Conservation (phyloP, 2,888 invertebrate species). For the Drosophila neotestacea region DNA sequence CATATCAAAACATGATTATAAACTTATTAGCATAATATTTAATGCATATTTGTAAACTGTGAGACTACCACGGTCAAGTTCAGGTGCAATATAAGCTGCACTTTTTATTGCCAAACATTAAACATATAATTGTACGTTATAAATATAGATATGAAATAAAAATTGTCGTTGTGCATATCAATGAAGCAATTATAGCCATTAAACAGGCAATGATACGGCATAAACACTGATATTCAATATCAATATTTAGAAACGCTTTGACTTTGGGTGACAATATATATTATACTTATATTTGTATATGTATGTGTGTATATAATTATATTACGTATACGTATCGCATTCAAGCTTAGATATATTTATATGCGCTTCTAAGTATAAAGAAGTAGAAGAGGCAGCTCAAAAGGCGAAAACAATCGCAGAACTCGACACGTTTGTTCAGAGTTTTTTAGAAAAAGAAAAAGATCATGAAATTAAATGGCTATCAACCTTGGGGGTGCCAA, state of each 20-base stretch:
- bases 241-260: constrained; percentile 29
- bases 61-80: constrained; percentile 30
- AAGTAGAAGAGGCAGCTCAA: constrained; percentile 39
- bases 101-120: constrained; percentile 15
- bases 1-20: constrained; percentile 3
- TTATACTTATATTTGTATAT: constrained; percentile 7
- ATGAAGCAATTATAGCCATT: constrained; percentile 63
- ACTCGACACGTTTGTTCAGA: constrained; percentile 64
- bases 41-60: background rate
- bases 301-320: background rate
- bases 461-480: constrained; percentile 75
- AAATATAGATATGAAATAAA: constrained; percentile 8
- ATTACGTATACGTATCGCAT: constrained; percentile 26
- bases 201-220: constrained; percentile 41
- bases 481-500: constrained; percentile 66
- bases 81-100: constrained; percentile 28
- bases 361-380: constrained; percentile 40
- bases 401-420: constrained; percentile 57
- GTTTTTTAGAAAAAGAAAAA: constrained; percentile 66
- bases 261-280: constrained; percentile 26
- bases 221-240: constrained; percentile 36
- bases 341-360: constrained; percentile 33
- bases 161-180: constrained; percentile 54
- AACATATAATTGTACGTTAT: constrained; percentile 1
- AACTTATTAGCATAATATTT: background rate